Conservation (phyloP, 2,888 invertebrate species). For the Conus canariensis region DNA sequence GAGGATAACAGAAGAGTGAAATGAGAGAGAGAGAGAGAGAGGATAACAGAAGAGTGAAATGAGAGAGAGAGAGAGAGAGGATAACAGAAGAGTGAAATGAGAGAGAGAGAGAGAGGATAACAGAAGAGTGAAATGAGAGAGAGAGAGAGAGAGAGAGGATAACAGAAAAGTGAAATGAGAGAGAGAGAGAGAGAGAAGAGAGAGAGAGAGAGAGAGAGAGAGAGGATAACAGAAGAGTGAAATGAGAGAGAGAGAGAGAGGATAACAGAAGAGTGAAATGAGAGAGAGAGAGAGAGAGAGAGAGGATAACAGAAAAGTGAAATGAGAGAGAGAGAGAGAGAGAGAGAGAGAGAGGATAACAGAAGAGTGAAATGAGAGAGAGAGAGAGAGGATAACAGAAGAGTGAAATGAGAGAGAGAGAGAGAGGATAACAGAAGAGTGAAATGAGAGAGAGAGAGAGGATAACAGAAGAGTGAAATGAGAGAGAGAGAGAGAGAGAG, state of each 20-base stretch:
- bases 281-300: constrained; percentile 1
- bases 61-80: background rate
- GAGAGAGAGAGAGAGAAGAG: background rate
- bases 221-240: background rate
- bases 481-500: background rate
- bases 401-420: background rate
- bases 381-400: background rate
- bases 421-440: background rate
- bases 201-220: background rate
- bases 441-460: background rate
- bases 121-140: background rate
- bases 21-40: background rate
- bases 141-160: background rate
- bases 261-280: too few species aligned
- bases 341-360: background rate
- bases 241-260: constrained; percentile 7
- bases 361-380: background rate
- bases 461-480: too few species aligned
- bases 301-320: too few species aligned
- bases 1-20: too few species aligned
- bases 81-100: background rate
- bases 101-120: background rate
- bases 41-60: background rate
- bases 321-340: background rate
- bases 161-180: background rate